Evolutionary conservation across 2,888 invertebrate species (phyloP).

Genomic region (Carpatolechia fugitivella): DNA sequence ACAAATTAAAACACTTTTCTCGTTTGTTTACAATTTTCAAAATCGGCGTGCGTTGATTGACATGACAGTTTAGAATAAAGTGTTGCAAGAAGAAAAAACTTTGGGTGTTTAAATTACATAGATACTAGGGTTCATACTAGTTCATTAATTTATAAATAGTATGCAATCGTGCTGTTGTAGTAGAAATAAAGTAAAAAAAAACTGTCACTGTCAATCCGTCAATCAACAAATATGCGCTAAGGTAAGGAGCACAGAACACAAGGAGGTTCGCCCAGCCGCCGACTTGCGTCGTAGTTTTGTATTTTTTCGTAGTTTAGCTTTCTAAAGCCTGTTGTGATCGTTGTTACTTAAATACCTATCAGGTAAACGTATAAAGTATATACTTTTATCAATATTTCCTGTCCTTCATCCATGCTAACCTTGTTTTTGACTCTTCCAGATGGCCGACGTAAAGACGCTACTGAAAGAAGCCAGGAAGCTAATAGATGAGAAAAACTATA

Average conservation of each 20-base stretch:
- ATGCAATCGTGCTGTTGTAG: not conserved
- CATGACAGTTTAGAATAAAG: not conserved
- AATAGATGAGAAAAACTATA: slow-evolving; percentile 87
- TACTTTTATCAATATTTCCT: too few species aligned
- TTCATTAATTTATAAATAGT: not conserved
- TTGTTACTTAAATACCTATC: too few species aligned
- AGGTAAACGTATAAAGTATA: too few species aligned
- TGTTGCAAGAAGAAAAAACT: not conserved
- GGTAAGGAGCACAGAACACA: too few species aligned
- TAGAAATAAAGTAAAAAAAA: not conserved
- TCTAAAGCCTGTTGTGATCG: too few species aligned
- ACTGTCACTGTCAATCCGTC: not conserved
- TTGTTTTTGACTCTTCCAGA: slow-evolving; percentile 42
- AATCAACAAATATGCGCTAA: too few species aligned
- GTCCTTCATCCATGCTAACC: not conserved
- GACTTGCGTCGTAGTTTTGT: too few species aligned
- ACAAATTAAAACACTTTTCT: not conserved
- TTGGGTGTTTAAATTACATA: not conserved
- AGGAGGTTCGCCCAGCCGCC: too few species aligned
- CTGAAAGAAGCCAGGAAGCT: slow-evolving; percentile 90
- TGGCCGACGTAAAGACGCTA: slow-evolving; percentile 82
- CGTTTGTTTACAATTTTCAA: slow-evolving; percentile 28
- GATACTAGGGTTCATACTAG: too few species aligned
- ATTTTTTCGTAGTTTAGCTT: too few species aligned
- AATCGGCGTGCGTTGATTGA: slow-evolving; percentile 7